phyloP scores from a whole-genome alignment of 2,113 vertebrate genomes.

The Chinchilla lanigera region DNA sequence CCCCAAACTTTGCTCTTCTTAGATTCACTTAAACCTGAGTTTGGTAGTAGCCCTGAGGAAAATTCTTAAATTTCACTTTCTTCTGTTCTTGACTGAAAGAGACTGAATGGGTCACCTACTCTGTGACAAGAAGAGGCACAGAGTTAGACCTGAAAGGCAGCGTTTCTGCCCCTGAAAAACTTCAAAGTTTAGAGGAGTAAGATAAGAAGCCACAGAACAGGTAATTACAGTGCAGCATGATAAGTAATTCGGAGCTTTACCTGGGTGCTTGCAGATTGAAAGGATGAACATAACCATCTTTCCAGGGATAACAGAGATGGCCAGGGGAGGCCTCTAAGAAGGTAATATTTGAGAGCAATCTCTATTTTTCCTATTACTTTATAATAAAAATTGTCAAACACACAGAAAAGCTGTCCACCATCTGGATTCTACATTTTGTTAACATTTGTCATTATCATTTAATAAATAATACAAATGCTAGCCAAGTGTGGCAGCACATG shows the following conservation, averaged over 20 bases:
- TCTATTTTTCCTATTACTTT: neutral
- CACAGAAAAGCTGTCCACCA: neutral
- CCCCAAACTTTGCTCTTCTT: neutral
- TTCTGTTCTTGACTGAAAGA: slow-evolving; percentile 4
- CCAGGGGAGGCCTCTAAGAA: neutral
- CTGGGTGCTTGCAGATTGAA: neutral
- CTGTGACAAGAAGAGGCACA: neutral
- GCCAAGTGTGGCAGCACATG: too few species aligned
- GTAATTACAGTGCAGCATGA: neutral
- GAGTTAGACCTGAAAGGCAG: neutral
- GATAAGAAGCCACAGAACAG: neutral
- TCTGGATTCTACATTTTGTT: neutral
- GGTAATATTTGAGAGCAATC: neutral
- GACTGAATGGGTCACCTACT: neutral
- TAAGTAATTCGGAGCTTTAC: neutral
- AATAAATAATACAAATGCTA: neutral
- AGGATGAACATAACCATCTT: neutral
- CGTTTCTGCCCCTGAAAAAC: neutral
- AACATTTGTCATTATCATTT: neutral
- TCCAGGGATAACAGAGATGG: neutral
- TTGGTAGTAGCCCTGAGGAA: neutral
- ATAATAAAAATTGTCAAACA: slow-evolving; percentile 26
- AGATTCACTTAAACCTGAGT: neutral
- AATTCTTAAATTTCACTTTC: slow-evolving; percentile 31
- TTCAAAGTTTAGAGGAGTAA: neutral